A percentile compares a stretch with the other conserved stretches of the same genome.
These are phyloP conservation scores for Manacus vitellinus DNA, from an alignment of 2,113 vertebrate genomes.

Conservation along the genomic window DNA sequence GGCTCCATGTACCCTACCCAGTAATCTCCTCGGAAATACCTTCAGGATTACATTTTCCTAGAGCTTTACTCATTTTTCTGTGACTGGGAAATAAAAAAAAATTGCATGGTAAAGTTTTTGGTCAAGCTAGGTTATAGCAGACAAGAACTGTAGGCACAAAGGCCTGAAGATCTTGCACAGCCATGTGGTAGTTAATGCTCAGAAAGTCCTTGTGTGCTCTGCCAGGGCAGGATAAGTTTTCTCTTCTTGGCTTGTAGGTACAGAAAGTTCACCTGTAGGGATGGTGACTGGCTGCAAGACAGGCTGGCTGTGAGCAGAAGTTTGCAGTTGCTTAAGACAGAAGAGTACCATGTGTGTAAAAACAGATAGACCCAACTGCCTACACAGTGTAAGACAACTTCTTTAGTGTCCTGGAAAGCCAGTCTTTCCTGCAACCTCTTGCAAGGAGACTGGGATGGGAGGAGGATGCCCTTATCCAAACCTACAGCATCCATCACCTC, in stretches of 20 bases:
- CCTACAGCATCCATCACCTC: neutral
- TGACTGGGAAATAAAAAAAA: neutral
- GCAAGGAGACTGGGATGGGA: neutral
- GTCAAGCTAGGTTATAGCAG: neutral
- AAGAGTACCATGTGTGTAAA: neutral
- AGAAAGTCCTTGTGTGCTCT: neutral
- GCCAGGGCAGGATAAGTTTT: neutral
- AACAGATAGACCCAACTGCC: neutral
- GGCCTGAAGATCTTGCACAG: neutral
- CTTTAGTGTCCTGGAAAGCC: neutral
- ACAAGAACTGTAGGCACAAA: neutral
- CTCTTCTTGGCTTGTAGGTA: neutral
- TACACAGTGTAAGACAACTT: neutral
- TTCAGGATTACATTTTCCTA: neutral
- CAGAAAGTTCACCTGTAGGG: rapidly evolving
- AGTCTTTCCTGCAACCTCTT: neutral
- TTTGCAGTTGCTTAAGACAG: rapidly evolving
- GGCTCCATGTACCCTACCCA: neutral
- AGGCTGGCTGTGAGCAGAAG: neutral
- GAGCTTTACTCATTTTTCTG: neutral
- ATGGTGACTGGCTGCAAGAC: neutral
- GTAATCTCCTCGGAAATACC: neutral
- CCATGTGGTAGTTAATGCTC: neutral
- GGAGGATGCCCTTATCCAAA: neutral
- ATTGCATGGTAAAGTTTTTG: neutral